These are phyloP conservation scores for Loris lydekkerianus DNA, from an alignment of 2,797 vertebrate species.

Conservation along the genomic window DNA sequence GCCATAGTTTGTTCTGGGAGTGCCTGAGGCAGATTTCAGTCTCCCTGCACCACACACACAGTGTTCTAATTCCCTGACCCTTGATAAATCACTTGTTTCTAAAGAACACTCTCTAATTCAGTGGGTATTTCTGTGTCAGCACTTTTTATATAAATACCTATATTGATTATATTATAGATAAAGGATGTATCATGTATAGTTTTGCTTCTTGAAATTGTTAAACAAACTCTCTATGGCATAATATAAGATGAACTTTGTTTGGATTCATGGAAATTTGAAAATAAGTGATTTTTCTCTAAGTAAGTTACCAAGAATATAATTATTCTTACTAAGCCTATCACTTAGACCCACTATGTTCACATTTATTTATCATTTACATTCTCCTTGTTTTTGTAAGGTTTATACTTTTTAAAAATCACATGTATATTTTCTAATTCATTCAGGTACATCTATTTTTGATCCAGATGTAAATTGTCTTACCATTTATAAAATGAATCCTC, in stretches of 20 bases:
- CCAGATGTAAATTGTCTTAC: not conserved
- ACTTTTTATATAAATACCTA: not conserved
- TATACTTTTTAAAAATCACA: not conserved
- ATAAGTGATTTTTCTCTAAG: not conserved
- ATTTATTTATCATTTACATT: not conserved
- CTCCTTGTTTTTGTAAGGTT: not conserved
- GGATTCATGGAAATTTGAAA: not conserved
- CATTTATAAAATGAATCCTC: not conserved
- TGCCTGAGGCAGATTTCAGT: not conserved
- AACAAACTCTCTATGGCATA: not conserved
- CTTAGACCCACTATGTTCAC: not conserved
- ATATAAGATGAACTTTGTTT: not conserved
- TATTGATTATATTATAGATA: not conserved
- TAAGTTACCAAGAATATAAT: not conserved
- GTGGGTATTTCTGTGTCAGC: not conserved
- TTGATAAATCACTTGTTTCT: not conserved
- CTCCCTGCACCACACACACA: fast-evolving
- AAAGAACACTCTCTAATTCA: not conserved
- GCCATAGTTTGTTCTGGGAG: not conserved
- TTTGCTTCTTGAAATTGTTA: not conserved
- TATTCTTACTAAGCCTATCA: not conserved
- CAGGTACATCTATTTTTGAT: not conserved
- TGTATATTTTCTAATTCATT: not conserved
- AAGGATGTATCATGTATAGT: not conserved
- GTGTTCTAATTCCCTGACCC: not conserved